Evolutionary conservation across 1,140 invertebrate species (phyloP).

Genomic region (Gonatopus flavifemur): DNA sequence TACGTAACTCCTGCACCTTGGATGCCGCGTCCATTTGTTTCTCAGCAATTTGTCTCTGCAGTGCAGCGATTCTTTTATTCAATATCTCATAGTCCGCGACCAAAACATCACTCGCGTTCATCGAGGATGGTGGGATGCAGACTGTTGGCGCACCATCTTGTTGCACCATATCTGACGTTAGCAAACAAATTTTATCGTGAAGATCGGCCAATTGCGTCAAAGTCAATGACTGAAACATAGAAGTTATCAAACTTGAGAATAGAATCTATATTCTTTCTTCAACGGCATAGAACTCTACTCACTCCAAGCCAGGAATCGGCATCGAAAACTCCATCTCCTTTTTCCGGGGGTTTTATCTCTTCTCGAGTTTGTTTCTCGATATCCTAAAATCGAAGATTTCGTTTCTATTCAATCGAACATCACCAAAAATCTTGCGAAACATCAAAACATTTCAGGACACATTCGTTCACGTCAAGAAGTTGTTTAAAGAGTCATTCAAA

Average conservation of each 20-base stretch:
- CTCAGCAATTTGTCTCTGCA: slow-evolving; percentile 42
- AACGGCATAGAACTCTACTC: slow-evolving; percentile 3
- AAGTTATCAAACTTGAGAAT: too few species aligned
- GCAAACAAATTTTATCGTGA: slow-evolving; percentile 41
- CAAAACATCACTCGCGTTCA: slow-evolving; percentile 2
- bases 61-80: slow-evolving; percentile 38
- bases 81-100: slow-evolving; percentile 28
- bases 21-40: slow-evolving; percentile 36
- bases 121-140: background rate
- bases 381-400: slow-evolving; percentile 16
- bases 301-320: slow-evolving; percentile 42
- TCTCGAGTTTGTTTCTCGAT: slow-evolving; percentile 13
- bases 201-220: slow-evolving; percentile 44
- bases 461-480: too few species aligned
- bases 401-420: too few species aligned
- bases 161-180: slow-evolving; percentile 37
- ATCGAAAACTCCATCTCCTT: slow-evolving; percentile 27
- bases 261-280: background rate
- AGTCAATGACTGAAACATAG: slow-evolving; percentile 38
- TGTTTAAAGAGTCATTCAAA: too few species aligned
- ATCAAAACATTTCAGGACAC: too few species aligned
- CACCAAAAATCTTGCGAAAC: too few species aligned
- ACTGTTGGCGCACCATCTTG: slow-evolving; percentile 14
- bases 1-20: slow-evolving; percentile 36
- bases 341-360: slow-evolving; percentile 1